Evolutionary conservation across 2,113 vertebrate species (phyloP), one percentile per base, ranked within the genome.

Genomic region (Scalopus aquaticus): DNA sequence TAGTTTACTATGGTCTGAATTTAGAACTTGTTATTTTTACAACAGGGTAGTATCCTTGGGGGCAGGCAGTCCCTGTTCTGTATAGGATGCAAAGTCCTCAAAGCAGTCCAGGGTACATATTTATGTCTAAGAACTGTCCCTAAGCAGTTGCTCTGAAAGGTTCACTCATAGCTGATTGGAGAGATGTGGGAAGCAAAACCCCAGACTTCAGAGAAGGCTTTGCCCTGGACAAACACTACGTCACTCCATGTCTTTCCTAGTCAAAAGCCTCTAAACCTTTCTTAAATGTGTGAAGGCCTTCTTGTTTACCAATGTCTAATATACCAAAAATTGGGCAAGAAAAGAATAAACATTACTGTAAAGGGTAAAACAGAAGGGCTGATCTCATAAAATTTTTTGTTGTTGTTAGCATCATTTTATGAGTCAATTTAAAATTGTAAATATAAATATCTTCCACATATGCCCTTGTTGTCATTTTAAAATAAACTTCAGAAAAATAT

Each of bases 401-500:
- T 42, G 19, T 62, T 73, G 39, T 24, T 69, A 56, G 22, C 62
- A 58, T 12, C 46, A 62, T 69, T 95, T 92, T 39, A 65, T 30
- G 62, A 90, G 26, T 77, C 54, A 80, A 19, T 44, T 93, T 67
- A 64, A 96, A 94, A 81, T 15, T 73, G 8, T n/a, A 72, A 69
- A 94, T 73, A 39, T 42, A 30, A 85, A 62, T 78, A 62, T 56
- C 32, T 67, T 80, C 42, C 10, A 65, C 17, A 26, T 13, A 19
- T 19, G 42, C n/a, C 46, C 85, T 49, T 80, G 15, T 78, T 80
- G 15, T 78, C 62, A 67, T 81, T 90, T n/a, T 96, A 86, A 95
- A 72, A 81, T 78, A 81, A 28, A 69, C 67, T 88, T 93, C 44
- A 90, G 60, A 35, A 69, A 89, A 91, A 49, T 19, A 83, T 51